Conservation (phyloP, 2,113 vertebrate genomes). For the Indicator maculatus region DNA sequence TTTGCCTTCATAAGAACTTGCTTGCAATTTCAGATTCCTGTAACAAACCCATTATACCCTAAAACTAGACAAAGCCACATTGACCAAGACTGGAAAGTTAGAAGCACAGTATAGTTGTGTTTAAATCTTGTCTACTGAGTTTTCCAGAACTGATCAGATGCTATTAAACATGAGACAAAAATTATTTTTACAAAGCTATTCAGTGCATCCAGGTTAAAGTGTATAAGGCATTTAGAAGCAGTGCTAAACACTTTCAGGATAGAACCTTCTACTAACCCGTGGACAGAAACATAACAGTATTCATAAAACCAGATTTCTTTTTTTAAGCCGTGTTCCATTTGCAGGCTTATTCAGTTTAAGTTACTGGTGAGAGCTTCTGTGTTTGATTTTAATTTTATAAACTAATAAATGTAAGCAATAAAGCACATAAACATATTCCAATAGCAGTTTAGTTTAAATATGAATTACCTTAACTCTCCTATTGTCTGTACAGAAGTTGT, state of each 20-base stretch:
- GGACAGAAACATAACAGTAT: background rate
- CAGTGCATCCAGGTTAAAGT: background rate
- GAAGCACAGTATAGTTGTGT: background rate
- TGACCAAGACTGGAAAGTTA: background rate
- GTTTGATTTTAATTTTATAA: background rate
- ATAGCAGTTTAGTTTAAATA: background rate
- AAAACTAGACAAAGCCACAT: background rate
- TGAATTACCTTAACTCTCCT: slow-evolving; percentile 55
- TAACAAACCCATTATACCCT: background rate
- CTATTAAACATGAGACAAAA: background rate
- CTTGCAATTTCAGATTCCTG: background rate
- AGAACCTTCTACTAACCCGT: background rate
- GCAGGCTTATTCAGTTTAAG: background rate
- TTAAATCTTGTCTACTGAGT: background rate
- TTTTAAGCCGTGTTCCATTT: background rate
- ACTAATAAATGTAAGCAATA: background rate
- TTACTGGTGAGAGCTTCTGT: background rate
- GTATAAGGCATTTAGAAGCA: background rate
- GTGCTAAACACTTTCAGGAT: background rate
- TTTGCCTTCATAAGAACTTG: background rate
- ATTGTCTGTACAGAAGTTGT: background rate
- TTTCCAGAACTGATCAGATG: background rate
- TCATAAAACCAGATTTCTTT: background rate
- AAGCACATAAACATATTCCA: background rate
- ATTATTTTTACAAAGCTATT: background rate